phyloP scores from a whole-genome alignment of 35 echinoderm and acorn worm species.

The Lytechinus pictus region DNA sequence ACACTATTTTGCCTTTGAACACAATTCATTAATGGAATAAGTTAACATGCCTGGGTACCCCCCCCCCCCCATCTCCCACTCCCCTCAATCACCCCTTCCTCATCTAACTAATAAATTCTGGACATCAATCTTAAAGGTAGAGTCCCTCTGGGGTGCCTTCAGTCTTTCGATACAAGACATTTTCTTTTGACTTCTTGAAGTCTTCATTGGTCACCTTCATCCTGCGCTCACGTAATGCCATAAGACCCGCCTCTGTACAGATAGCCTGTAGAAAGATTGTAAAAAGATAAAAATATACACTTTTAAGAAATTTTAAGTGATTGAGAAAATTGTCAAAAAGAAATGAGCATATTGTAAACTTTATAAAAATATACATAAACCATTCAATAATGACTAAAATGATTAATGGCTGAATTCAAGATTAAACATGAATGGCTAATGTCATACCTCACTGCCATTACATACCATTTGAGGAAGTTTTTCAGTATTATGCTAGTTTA shows the following conservation, averaged over 20 bases:
- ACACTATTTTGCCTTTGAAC: too few relatives aligned
- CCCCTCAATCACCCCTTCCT: not conserved
- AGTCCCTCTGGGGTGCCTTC: slow-evolving; percentile 99
- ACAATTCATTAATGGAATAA: too few relatives aligned
- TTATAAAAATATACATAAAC: too few relatives aligned
- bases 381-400: too few relatives aligned
- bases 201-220: slow-evolving; percentile 99
- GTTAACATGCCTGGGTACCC: not conserved
- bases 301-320: too few relatives aligned
- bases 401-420: too few relatives aligned
- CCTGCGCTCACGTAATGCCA: slow-evolving; percentile 93
- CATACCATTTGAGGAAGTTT: too few relatives aligned
- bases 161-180: slow-evolving; percentile 94
- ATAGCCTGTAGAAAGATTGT: slow-evolving; percentile 75
- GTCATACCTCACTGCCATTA: too few relatives aligned
- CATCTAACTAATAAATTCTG: not conserved
- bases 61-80: not conserved
- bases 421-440: too few relatives aligned
- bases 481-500: too few relatives aligned
- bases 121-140: slow-evolving; percentile 69
- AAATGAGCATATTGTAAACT: too few relatives aligned
- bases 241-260: slow-evolving; percentile 97
- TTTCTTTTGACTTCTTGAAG: slow-evolving; percentile 96
- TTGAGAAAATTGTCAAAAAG: too few relatives aligned
- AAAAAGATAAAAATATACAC: not conserved